Conservation (phyloP, 2,113 vertebrate genomes). For the Garra rufa region DNA sequence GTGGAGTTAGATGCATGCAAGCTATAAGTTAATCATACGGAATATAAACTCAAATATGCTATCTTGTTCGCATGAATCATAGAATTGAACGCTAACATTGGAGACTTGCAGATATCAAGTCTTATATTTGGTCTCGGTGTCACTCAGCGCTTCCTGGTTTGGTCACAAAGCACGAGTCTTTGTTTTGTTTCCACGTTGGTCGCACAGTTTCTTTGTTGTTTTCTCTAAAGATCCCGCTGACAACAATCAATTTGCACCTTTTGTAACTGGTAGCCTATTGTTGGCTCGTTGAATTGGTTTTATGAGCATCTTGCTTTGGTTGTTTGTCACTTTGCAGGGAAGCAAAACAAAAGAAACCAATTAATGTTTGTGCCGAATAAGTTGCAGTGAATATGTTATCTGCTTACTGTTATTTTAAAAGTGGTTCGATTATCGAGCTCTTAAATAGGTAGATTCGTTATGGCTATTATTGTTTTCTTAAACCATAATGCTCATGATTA, state of each 20-base stretch:
- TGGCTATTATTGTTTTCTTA: slow-evolving; percentile 9
- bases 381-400: neutral
- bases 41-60: neutral
- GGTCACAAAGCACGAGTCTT: slow-evolving; percentile 27
- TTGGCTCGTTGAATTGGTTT: neutral
- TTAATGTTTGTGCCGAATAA: neutral
- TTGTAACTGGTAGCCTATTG: slow-evolving; percentile 12
- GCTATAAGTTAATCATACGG: neutral
- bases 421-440: neutral
- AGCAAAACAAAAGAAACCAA: slow-evolving; percentile 12
- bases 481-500: slow-evolving; percentile 39
- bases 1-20: neutral
- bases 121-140: neutral
- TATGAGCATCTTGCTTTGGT: neutral
- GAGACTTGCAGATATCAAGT: neutral
- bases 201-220: slow-evolving; percentile 37
- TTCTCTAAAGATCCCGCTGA: slow-evolving; percentile 22
- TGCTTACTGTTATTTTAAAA: neutral
- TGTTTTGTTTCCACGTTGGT: slow-evolving; percentile 54
- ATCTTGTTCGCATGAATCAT: too few relatives aligned
- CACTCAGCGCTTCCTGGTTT: slow-evolving; percentile 29
- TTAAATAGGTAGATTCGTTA: neutral
- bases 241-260: slow-evolving; percentile 18
- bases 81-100: neutral
- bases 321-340: slow-evolving; percentile 1